Base-by-base conservation (phyloP, 92 coral and sea anemone species). In the Hydrozoanthus gracilis region DNA sequence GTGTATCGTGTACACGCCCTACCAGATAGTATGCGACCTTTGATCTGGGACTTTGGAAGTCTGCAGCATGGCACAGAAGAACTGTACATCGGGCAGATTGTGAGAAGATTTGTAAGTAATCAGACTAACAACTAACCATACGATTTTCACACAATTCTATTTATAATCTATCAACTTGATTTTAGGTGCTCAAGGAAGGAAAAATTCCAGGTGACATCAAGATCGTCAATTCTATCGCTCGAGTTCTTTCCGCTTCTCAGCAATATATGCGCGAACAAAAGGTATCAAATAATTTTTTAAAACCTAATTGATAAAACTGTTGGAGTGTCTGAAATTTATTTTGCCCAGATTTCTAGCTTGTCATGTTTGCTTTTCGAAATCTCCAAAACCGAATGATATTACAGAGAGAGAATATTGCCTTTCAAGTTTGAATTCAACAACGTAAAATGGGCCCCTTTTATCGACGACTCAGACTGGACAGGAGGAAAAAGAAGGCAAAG, bases 41-140 rank as follows among this genome's bases (percentile, higher is more conserved):
- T 93, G 47, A 92, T 95, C 10, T 95, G 98, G 98, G 98, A 95
- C 75, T 95, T 95, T 69, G 98, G 98, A 76, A 96, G 92, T 77
- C 92, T 95, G 55, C 94, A 86, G n/a, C 93, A 93, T 35, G 88
- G 91, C 67, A 90, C 91, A 8, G 98, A 95, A 83, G 85, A 86
- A 64, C 90, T 92, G 39, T 95, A 95, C 91, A 93, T 92, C 8
- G 72, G 75, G 39, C 95, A 93, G 73, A 95, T 95, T 27, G 98
- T 95, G 79, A 77, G 84, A 15, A 89, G 96, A 88, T 93, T 86
- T 68, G 96, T 93, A 82, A 78, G 96, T 91, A 56, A 3, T 73
- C 16, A n/a, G 55, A 54, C 11, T 54, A 13, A 3, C 49, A n/a
- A 56, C 13, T 13, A 10, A 12, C 6, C 6, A 73, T 4, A 8